Evolutionary conservation across 2,888 invertebrate species (phyloP), one percentile per base, ranked within the genome.

Genomic region (Dermolepida albohirtum): DNA sequence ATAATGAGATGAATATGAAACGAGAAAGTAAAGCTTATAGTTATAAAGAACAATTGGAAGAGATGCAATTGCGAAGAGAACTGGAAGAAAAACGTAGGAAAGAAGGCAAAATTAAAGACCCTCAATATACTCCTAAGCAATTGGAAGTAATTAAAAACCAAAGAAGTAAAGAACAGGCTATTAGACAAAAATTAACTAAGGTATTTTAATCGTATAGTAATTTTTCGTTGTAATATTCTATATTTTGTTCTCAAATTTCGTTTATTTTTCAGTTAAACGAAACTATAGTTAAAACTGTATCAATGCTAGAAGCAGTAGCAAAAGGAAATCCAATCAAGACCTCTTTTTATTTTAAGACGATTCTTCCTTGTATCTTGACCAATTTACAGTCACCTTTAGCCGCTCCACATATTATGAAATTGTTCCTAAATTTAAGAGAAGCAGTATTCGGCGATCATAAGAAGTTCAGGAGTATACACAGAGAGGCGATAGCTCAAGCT

Each of bases 1-100:
- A 73, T 72, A 84, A 83, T 40, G 86, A 85, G 55, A 90, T 89
- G 86, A 97, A 98, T 77, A 87, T 98, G 81, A 96, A 95, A 82
- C 88, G 97, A 12, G 98, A 98, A 82, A 98, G 96, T 82, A 98
- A 97, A 84, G 94, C 92, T 1, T 98, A 98, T 82, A 96, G 96
- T 71, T 97, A 95, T 82, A 95, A 96, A 80, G 98, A 98, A 71
- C 98, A 99, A 81, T 87, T 96, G 78, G 98, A 97, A 78, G 98
- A 98, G 81, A 82, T 96, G 74, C 95, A 97, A 79, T 85, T 98
- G 64, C 87, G 94, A n/a, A 89, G 95, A 70, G 97, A 98, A 84
- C 85, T 97, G 16, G 97, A 97, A 75, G 96, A 96, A 75, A 96
- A 96, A 82, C 90, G 90, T 64, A 89, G 89, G 29, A 88, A 88